These are phyloP conservation scores for Drosophila pseudoobscura DNA, from an alignment of 1,140 invertebrate genomes.

Conservation along the genomic window DNA sequence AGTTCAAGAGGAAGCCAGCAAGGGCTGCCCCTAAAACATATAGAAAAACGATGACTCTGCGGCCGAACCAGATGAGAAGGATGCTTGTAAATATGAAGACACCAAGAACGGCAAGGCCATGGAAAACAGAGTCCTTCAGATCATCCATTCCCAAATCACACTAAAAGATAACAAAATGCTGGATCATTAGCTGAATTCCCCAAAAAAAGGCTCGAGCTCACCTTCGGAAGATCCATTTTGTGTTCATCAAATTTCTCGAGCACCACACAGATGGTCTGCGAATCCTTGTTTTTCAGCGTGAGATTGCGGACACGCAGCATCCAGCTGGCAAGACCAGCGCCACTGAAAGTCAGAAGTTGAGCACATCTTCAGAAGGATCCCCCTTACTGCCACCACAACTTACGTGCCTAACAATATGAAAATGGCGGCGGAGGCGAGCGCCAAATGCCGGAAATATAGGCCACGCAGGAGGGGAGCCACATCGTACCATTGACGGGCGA, in stretches of 20 bases:
- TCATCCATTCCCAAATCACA: background rate
- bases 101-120: slow-evolving; percentile 7
- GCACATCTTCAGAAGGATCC: background rate
- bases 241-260: background rate
- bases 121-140: slow-evolving; percentile 3
- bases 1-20: slow-evolving; percentile 20
- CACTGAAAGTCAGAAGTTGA: slow-evolving; percentile 8
- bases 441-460: too few species aligned
- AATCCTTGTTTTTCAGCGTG: fast-evolving
- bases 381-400: background rate
- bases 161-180: background rate
- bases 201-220: background rate
- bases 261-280: slow-evolving; percentile 20
- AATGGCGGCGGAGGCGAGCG: too few species aligned
- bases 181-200: too few species aligned
- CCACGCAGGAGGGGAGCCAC: too few species aligned
- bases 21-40: background rate
- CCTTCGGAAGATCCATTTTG: background rate
- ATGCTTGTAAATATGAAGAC: slow-evolving; percentile 31
- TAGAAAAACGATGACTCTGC: slow-evolving; percentile 13
- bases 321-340: slow-evolving; percentile 37
- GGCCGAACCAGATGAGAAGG: slow-evolving; percentile 19
- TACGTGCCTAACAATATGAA: too few species aligned
- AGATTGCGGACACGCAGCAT: slow-evolving; percentile 32
- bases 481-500: too few species aligned